phyloP scores from a whole-genome alignment of 2,888 invertebrate genomes.

The Himalopsyche japonica region DNA sequence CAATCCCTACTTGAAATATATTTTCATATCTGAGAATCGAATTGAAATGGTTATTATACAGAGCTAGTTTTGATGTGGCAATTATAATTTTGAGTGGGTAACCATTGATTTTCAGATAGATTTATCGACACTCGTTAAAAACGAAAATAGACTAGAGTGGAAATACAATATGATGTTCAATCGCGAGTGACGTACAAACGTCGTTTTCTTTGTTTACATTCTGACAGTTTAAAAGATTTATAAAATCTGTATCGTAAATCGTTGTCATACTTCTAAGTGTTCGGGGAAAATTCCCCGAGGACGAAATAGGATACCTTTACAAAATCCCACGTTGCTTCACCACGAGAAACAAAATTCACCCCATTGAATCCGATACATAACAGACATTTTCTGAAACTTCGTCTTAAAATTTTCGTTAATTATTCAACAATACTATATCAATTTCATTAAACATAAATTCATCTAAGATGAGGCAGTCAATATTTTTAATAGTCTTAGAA shows the following conservation, averaged over 20 bases:
- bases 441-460: too few species aligned
- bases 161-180: neutral
- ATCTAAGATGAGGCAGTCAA: too few species aligned
- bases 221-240: neutral
- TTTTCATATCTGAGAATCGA: too few species aligned
- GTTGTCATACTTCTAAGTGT: neutral
- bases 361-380: neutral
- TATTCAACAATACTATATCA: too few species aligned
- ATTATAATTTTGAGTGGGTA: too few species aligned
- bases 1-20: too few species aligned
- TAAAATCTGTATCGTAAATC: neutral
- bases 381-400: neutral
- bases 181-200: neutral
- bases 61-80: too few species aligned
- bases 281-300: neutral
- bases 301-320: neutral
- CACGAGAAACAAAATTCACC: neutral
- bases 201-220: neutral
- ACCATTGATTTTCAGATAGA: too few species aligned
- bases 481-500: too few species aligned
- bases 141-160: too few species aligned
- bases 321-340: neutral
- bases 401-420: neutral
- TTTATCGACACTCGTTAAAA: too few species aligned
- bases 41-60: too few species aligned